Conservation (phyloP, 2,888 invertebrate species). For the Drosophila limbata region DNA sequence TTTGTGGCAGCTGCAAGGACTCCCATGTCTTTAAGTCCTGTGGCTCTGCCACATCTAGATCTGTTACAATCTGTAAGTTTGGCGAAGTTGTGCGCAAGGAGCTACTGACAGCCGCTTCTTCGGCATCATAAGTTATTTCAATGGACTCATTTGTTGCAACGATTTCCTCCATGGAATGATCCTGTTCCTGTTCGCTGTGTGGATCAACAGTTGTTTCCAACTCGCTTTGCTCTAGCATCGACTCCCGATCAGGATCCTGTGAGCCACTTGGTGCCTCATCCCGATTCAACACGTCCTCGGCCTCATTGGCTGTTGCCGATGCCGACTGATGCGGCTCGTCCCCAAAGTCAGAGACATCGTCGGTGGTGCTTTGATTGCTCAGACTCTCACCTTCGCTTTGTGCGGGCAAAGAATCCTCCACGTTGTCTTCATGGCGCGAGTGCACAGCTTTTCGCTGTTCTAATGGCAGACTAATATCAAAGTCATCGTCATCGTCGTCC, state of each 20-base stretch:
- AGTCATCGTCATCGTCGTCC: conserved; percentile 61
- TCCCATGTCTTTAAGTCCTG: conserved; percentile 19
- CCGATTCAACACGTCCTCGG: background rate
- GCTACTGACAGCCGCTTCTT: conserved; percentile 62
- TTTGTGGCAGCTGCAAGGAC: conserved; percentile 28
- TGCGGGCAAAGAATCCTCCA: conserved; percentile 9
- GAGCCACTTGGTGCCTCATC: conserved; percentile 6
- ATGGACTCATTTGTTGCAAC: conserved; percentile 82
- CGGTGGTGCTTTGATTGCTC: conserved; percentile 84
- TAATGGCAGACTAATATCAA: conserved; percentile 71
- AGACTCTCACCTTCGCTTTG: conserved; percentile 61
- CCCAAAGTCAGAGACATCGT: conserved; percentile 84
- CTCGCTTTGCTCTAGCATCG: conserved; percentile 40
- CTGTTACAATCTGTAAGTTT: conserved; percentile 58
- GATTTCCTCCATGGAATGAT: conserved; percentile 84
- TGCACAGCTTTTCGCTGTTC: conserved; percentile 60
- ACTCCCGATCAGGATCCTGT: conserved; percentile 5
- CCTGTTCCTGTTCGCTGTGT: conserved; percentile 82
- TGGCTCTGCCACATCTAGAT: conserved; percentile 63
- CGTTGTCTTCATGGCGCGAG: conserved; percentile 63
- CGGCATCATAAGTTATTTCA: conserved; percentile 80
- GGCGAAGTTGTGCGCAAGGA: conserved; percentile 37
- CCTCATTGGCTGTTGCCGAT: conserved; percentile 8
- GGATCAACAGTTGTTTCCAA: conserved; percentile 20
- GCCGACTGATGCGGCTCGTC: conserved; percentile 73